Evolutionary conservation across 2,797 vertebrate species (phyloP).

Genomic region (Sebastes matsubarae): DNA sequence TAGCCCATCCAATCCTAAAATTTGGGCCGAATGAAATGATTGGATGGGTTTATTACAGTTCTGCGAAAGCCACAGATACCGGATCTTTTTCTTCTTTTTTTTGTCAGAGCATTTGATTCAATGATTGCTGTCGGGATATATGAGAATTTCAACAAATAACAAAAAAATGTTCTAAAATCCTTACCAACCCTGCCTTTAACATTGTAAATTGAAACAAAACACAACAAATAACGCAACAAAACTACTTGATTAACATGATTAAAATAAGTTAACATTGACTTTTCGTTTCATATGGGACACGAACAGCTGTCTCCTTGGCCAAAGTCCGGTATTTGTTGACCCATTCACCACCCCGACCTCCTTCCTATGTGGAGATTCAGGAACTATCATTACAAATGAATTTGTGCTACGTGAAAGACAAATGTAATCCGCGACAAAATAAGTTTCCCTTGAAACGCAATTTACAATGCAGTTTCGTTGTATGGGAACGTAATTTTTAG

Average conservation of each 20-base stretch:
- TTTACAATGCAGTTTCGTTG: neutral
- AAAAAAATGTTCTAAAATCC: no score
- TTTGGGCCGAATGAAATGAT: no score
- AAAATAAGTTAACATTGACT: neutral
- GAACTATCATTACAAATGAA: neutral
- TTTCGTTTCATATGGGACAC: neutral
- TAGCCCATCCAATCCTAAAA: no score
- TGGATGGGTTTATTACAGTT: no score
- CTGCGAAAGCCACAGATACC: no score
- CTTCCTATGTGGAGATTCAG: accelerated
- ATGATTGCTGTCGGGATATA: no score
- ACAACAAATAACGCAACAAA: neutral
- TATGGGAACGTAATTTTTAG: neutral
- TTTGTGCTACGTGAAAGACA: neutral
- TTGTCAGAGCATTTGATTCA: no score
- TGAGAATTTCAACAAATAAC: no score
- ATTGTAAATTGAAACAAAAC: neutral
- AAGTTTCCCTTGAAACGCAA: neutral
- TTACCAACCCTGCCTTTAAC: no score
- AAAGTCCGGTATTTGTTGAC: neutral
- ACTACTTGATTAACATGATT: neutral
- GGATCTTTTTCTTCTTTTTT: no score
- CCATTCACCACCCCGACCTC: neutral
- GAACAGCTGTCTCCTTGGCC: neutral
- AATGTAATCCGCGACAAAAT: neutral